phyloP scores from a whole-genome alignment of 92 coral and sea anemone genomes.

The Epizoanthus rinbou region DNA sequence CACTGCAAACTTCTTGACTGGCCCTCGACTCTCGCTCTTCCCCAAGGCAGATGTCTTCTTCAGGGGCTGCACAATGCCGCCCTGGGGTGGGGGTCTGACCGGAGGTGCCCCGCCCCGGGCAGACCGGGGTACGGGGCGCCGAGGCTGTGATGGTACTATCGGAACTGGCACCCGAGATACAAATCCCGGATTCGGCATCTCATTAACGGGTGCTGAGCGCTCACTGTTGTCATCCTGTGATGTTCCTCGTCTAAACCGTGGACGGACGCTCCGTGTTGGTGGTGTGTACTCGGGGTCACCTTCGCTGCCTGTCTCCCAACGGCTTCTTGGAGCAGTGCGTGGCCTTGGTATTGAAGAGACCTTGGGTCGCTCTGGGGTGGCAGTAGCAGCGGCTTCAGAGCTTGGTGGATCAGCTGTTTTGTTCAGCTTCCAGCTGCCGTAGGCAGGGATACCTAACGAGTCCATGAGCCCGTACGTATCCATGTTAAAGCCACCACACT shows the following conservation, averaged over 20 bases:
- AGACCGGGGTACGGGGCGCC: conserved; percentile 79
- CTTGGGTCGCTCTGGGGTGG: conserved; percentile 54
- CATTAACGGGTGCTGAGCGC: conserved; percentile 57
- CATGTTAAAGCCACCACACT: conserved; percentile 98
- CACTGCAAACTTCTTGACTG: conserved; percentile 94
- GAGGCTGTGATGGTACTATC: conserved; percentile 86
- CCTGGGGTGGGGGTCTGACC: conserved; percentile 59
- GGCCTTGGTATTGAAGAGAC: conserved; percentile 36
- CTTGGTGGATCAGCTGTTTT: conserved; percentile 70
- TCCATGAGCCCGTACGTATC: conserved; percentile 98
- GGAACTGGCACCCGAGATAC: conserved; percentile 83
- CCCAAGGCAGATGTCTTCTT: conserved; percentile 88
- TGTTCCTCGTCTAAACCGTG: conserved; percentile 65
- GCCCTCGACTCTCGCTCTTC: conserved; percentile 78
- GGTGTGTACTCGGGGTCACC: conserved; percentile 78
- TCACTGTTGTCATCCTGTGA: conserved; percentile 68
- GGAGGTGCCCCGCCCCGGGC: conserved; percentile 72
- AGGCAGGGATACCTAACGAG: conserved; percentile 94
- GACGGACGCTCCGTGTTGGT: conserved; percentile 70
- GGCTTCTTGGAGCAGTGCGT: conserved; percentile 53
- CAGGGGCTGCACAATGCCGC: conserved; percentile 86
- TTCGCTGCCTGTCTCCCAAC: conserved; percentile 93
- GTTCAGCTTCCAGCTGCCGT: conserved; percentile 82
- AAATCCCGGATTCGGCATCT: conserved; percentile 67
- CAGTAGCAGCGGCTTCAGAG: conserved; percentile 62